These are phyloP conservation scores for Darevskia nairensis DNA, from an alignment of 2,797 vertebrate genomes.

Conservation along the genomic window DNA sequence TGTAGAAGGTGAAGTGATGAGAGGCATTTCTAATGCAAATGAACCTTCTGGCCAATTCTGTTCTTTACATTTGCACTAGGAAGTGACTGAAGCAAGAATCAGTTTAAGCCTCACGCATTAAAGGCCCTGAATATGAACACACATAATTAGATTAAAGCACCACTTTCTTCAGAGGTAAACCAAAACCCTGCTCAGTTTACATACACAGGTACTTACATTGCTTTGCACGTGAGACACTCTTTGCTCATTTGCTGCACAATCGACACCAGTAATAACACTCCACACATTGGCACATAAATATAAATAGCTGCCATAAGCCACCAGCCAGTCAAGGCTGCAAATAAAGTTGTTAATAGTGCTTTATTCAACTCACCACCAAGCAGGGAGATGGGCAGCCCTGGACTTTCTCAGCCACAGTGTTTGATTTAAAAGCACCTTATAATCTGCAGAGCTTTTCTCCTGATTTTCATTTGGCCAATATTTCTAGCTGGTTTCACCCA, in stretches of 20 bases:
- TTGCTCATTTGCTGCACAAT: neutral
- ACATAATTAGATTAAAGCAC: neutral
- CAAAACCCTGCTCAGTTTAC: neutral
- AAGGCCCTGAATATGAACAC: neutral
- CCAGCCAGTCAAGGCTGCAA: conserved; percentile 51
- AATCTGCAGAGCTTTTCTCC: neutral
- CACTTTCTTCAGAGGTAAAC: neutral
- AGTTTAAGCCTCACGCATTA: neutral
- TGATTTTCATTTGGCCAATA: conserved; percentile 4
- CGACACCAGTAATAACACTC: conserved; percentile 4
- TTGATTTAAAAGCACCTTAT: conserved; percentile 44
- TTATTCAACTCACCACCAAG: neutral
- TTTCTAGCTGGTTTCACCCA: neutral
- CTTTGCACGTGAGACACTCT: fast-evolving
- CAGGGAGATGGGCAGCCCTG: neutral
- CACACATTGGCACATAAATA: neutral
- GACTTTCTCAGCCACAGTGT: conserved; percentile 12
- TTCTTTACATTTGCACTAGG: neutral
- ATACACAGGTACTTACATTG: neutral
- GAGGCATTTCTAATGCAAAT: neutral
- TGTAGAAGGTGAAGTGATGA: neutral
- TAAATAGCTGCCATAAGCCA: conserved; percentile 36
- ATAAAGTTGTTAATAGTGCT: conserved; percentile 53
- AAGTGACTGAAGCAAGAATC: neutral
- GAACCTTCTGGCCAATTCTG: neutral